These are phyloP conservation scores for Lota lota DNA, from an alignment of 2,113 vertebrate species.

Conservation along the genomic window DNA sequence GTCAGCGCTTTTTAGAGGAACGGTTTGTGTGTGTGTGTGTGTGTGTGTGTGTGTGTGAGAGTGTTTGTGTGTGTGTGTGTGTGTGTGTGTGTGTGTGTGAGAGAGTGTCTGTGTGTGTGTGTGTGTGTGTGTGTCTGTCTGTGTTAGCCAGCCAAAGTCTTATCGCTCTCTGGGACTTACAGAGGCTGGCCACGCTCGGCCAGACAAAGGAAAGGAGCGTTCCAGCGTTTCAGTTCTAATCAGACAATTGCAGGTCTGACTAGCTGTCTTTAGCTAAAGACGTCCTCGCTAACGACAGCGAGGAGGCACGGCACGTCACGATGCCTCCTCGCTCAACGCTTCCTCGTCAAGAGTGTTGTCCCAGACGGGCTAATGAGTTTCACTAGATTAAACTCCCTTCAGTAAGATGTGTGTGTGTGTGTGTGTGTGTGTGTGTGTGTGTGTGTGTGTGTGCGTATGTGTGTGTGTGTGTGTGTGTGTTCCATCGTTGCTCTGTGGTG, in stretches of 20 bases:
- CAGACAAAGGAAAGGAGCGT: neutral
- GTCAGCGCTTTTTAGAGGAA: no score
- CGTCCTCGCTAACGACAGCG: no score
- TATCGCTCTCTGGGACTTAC: conserved; percentile 8
- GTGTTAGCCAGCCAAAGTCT: neutral
- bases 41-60: no score
- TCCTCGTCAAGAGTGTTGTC: conserved; percentile 21
- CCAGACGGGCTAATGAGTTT: conserved; percentile 34
- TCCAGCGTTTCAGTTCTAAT: conserved; percentile 39
- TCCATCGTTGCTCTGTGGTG: no score
- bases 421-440: conserved; percentile 1
- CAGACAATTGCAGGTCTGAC: conserved; percentile 19
- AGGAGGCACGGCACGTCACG: conserved; percentile 13
- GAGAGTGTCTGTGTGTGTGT: no score
- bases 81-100: no score
- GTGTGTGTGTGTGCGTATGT: conserved; percentile 12
- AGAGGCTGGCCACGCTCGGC: neutral
- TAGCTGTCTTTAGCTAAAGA: conserved; percentile 35
- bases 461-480: no score
- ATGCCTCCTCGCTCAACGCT: conserved; percentile 17
- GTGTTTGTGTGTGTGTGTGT: no score
- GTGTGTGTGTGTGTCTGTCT: no score
- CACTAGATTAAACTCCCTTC: conserved; percentile 31
- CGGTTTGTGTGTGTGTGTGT: no score
- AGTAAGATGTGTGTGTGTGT: conserved; percentile 10